Evolutionary conservation across 2,888 invertebrate species (phyloP).

Genomic region (Acanthosepion esculentum): DNA sequence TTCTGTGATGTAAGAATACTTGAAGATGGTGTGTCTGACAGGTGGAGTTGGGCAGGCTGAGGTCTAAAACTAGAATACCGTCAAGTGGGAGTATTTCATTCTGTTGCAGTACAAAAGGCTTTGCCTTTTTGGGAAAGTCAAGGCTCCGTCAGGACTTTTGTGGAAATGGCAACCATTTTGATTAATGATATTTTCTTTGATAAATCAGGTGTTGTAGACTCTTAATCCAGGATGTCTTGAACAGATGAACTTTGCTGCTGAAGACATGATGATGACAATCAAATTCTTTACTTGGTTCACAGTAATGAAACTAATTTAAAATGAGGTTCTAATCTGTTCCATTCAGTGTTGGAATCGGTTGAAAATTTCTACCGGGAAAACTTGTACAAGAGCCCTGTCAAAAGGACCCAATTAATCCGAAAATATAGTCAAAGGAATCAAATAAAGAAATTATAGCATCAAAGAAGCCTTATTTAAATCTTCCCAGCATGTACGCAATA

Average conservation of each 20-base stretch:
- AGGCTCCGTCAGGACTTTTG: neutral
- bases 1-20: neutral
- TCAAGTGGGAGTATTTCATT: neutral
- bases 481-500: too few relatives aligned
- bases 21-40: neutral
- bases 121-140: neutral
- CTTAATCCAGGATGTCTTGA: neutral
- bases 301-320: neutral
- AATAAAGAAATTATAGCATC: too few relatives aligned
- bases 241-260: neutral
- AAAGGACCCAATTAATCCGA: too few relatives aligned
- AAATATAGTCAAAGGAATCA: too few relatives aligned
- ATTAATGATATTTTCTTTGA: conserved; percentile 12
- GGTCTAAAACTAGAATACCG: neutral
- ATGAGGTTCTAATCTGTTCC: neutral
- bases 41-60: neutral
- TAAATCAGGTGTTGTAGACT: neutral
- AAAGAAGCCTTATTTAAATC: too few relatives aligned
- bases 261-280: neutral
- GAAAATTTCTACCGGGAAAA: too few relatives aligned
- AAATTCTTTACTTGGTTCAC: neutral
- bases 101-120: neutral
- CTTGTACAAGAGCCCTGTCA: too few relatives aligned
- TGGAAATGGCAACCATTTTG: neutral
- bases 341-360: too few relatives aligned